Conservation (phyloP, 2,113 vertebrate species). For the Tenebrosternarchus preto region DNA sequence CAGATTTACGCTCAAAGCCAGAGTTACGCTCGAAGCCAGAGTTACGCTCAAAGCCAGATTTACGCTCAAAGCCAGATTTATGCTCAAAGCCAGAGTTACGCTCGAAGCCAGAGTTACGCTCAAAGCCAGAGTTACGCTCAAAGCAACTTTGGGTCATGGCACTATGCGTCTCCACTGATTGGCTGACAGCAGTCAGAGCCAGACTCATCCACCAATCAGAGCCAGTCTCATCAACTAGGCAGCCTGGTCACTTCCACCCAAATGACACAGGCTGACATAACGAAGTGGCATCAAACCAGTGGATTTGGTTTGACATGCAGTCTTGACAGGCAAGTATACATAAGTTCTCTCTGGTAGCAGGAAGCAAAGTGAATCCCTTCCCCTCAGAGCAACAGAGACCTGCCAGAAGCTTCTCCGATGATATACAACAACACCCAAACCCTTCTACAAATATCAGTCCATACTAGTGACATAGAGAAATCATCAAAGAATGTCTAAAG, state of each 20-base stretch:
- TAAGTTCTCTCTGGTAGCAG: too few species aligned
- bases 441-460: too few species aligned
- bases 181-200: neutral
- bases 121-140: neutral
- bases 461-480: too few species aligned
- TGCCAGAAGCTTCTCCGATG: too few species aligned
- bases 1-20: too few species aligned
- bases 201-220: neutral
- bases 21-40: neutral
- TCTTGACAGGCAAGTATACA: neutral
- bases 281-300: neutral
- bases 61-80: neutral
- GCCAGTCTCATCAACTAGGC: neutral
- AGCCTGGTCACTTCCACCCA: neutral
- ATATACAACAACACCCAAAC: too few species aligned
- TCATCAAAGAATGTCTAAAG: too few species aligned
- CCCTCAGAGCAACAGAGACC: too few species aligned
- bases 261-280: neutral
- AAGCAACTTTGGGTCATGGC: neutral
- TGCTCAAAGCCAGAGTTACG: neutral
- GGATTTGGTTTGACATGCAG: constrained; percentile 4
- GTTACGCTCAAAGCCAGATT: neutral
- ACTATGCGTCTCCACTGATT: neutral
- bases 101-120: neutral
- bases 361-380: too few species aligned